A percentile compares a stretch with the other conserved stretches of the same genome.
Evolutionary conservation across 2,888 invertebrate species (phyloP).

Genomic region (Dermolepida albohirtum): DNA sequence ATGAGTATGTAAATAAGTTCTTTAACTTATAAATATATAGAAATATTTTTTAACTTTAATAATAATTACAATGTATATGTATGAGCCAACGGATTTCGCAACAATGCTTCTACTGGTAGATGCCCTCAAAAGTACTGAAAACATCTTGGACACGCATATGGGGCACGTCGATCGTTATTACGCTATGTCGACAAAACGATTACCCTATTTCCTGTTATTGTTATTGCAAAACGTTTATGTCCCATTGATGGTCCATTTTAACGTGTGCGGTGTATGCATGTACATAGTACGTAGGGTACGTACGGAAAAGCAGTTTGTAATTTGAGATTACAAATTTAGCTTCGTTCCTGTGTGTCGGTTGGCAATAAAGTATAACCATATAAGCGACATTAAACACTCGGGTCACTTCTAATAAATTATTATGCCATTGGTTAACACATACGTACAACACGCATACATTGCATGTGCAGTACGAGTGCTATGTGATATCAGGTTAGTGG

Average conservation of each 20-base stretch:
- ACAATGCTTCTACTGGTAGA: too few relatives aligned
- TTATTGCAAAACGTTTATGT: slow-evolving; percentile 28
- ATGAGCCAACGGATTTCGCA: too few relatives aligned
- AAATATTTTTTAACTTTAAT: too few relatives aligned
- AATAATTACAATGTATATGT: too few relatives aligned
- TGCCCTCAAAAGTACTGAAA: too few relatives aligned
- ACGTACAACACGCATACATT: too few relatives aligned
- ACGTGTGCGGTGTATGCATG: not conserved
- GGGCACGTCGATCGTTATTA: not conserved
- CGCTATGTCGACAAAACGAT: slow-evolving; percentile 15
- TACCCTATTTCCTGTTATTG: slow-evolving; percentile 13
- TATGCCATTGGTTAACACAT: not conserved
- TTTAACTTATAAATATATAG: too few relatives aligned
- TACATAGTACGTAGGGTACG: too few relatives aligned
- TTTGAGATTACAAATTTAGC: slow-evolving; percentile 14
- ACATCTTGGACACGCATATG: too few relatives aligned
- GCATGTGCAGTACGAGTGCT: too few relatives aligned
- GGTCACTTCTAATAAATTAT: slow-evolving; percentile 17
- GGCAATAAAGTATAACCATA: not conserved
- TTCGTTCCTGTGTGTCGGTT: not conserved
- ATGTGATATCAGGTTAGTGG: too few relatives aligned
- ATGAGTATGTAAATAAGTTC: too few relatives aligned
- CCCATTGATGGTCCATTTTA: slow-evolving; percentile 8
- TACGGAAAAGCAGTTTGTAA: slow-evolving; percentile 3
- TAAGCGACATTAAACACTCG: slow-evolving; percentile 11